Conservation (phyloP, 1,140 invertebrate genomes). For the Aphis craccivora region DNA sequence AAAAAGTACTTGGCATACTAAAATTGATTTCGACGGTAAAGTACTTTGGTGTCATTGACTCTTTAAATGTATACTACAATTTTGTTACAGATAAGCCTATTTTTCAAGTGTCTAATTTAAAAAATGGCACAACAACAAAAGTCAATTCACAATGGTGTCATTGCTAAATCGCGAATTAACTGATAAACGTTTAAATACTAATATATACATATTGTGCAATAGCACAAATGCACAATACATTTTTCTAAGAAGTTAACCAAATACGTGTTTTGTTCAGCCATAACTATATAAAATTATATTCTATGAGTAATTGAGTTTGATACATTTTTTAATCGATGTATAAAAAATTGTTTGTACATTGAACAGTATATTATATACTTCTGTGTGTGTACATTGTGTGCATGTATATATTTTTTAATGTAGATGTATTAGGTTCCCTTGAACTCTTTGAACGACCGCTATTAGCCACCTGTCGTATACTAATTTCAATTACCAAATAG, state of each 20-base stretch:
- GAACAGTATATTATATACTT: not conserved
- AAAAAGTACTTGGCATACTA: constrained; percentile 33
- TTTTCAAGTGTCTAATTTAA: constrained; percentile 17
- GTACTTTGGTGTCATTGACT: constrained; percentile 14
- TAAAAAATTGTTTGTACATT: constrained; percentile 2
- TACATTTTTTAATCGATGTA: not conserved
- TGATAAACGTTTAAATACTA: not conserved
- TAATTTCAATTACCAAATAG: constrained; percentile 28
- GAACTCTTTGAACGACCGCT: not conserved
- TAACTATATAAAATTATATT: not conserved
- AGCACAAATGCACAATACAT: not conserved
- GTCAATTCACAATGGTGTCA: not conserved
- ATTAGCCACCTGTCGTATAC: constrained; percentile 8
- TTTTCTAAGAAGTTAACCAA: not conserved
- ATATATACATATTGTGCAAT: not conserved
- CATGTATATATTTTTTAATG: not conserved
- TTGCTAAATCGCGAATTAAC: constrained; percentile 34
- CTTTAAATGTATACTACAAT: not conserved
- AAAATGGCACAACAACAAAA: constrained; percentile 22
- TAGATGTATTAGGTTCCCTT: not conserved
- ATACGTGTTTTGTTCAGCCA: not conserved
- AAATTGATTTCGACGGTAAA: not conserved
- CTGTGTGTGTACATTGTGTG: not conserved
- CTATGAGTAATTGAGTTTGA: not conserved
- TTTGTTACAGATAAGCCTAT: constrained; percentile 37